Conservation (phyloP, 2,888 invertebrate genomes). For the Yponomeuta sedellus region DNA sequence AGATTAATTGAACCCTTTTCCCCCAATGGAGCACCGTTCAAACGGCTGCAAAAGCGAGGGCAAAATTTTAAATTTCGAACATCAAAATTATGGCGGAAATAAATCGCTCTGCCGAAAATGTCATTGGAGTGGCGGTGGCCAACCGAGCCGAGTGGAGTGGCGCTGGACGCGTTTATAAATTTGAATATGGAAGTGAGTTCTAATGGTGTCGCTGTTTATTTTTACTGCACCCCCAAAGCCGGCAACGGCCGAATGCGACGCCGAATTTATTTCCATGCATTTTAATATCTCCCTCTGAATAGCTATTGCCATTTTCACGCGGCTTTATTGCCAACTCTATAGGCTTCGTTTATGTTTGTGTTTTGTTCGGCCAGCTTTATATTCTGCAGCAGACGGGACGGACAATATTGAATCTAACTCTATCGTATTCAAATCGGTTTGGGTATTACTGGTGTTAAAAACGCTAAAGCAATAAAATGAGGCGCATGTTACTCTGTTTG, state of each 20-base stretch:
- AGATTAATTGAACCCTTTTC: constrained; percentile 11
- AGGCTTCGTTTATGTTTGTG: constrained; percentile 40
- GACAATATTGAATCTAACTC: constrained; percentile 41
- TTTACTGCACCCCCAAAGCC: constrained; percentile 75
- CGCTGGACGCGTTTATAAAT: constrained; percentile 65
- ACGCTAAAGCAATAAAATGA: neutral
- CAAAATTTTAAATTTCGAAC: constrained; percentile 59
- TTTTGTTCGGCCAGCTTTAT: constrained; percentile 60
- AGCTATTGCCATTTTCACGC: constrained; percentile 75
- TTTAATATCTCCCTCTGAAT: constrained; percentile 77
- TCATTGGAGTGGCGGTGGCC: constrained; percentile 4
- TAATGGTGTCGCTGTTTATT: constrained; percentile 78
- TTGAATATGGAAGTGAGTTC: constrained; percentile 78
- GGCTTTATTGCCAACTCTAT: constrained; percentile 68
- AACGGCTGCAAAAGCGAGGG: constrained; percentile 38
- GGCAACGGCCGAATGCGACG: constrained; percentile 75
- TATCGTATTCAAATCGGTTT: neutral
- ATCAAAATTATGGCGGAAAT: constrained; percentile 55
- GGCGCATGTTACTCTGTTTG: neutral
- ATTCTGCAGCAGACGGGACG: constrained; percentile 40
- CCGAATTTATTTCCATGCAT: constrained; percentile 78
- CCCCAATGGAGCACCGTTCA: neutral
- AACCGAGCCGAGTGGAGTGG: constrained; percentile 36
- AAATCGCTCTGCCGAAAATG: constrained; percentile 14
- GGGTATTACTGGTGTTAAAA: neutral